phyloP scores from a whole-genome alignment of 2,113 vertebrate genomes.

The Rynchops niger region DNA sequence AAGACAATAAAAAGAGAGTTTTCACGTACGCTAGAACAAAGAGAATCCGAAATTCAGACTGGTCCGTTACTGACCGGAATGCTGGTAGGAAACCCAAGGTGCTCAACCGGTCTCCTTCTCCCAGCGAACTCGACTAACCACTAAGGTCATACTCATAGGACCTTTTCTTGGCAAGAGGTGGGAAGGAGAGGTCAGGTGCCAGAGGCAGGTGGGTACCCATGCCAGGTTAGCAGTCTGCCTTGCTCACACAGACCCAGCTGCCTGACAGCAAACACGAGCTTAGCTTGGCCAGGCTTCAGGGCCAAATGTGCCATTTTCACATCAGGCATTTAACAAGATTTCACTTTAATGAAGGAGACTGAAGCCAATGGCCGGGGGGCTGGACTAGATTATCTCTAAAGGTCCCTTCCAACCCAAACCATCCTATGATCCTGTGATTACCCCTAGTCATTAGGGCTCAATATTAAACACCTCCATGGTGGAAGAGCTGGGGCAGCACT shows the following conservation, averaged over 20 bases:
- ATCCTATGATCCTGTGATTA: neutral
- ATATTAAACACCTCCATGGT: neutral
- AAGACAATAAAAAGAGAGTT: neutral
- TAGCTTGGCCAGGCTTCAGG: neutral
- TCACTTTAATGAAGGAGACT: neutral
- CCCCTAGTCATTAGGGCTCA: neutral
- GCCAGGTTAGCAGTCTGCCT: neutral
- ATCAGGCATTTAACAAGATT: neutral
- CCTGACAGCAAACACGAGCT: neutral
- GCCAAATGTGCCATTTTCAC: neutral
- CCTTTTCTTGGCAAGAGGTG: neutral
- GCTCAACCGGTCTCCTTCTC: neutral
- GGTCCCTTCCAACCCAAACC: neutral
- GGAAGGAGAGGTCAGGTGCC: neutral
- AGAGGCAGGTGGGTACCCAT: neutral
- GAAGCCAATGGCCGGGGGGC: neutral
- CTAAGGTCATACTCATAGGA: fast-evolving
- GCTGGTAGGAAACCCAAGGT: neutral
- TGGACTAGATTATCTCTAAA: neutral
- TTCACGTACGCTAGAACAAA: neutral
- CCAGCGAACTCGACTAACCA: fast-evolving
- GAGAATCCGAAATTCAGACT: neutral
- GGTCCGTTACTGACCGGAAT: neutral
- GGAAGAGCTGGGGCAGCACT: neutral
- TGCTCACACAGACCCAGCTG: neutral